Percentiles rank a stretch among this genome's conserved stretches.
Evolutionary conservation across 2,113 vertebrate genomes (phyloP).

Genomic region (Vulpes lagopus): DNA sequence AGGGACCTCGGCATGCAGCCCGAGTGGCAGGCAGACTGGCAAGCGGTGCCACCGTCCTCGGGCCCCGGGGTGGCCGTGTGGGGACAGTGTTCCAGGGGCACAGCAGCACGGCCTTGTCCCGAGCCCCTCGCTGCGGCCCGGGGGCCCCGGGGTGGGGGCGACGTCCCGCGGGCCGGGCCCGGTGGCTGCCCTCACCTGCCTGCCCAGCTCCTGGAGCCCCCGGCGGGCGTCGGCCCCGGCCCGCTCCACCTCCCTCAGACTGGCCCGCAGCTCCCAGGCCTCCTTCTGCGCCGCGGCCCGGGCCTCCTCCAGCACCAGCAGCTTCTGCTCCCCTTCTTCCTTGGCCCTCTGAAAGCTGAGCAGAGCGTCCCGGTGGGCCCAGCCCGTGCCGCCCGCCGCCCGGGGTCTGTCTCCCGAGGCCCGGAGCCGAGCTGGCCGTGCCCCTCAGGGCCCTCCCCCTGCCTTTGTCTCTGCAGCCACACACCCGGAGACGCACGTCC

Average conservation of each 20-base stretch:
- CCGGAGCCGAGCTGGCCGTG: fast-evolving
- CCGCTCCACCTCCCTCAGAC: slow-evolving; percentile 87
- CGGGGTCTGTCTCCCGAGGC: not conserved
- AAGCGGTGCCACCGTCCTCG: fast-evolving
- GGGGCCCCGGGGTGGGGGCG: not conserved
- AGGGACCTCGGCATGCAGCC: no score
- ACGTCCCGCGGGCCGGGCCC: no score
- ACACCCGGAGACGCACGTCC: not conserved
- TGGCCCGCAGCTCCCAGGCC: slow-evolving; percentile 82
- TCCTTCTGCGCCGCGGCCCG: slow-evolving; percentile 85
- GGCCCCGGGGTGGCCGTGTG: fast-evolving
- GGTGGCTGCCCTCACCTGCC: slow-evolving; percentile 86
- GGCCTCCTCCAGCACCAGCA: slow-evolving; percentile 86
- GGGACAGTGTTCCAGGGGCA: not conserved
- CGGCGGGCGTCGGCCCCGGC: slow-evolving; percentile 82
- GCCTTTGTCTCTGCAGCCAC: no score
- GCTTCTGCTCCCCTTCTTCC: slow-evolving; percentile 89
- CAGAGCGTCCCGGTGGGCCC: not conserved
- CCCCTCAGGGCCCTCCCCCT: not conserved
- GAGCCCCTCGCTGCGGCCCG: fast-evolving
- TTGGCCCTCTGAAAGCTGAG: slow-evolving; percentile 87
- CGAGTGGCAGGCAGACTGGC: no score
- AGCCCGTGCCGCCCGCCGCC: not conserved
- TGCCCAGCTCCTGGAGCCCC: slow-evolving; percentile 89
- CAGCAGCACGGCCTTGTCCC: not conserved